Conservation (phyloP, 2,888 invertebrate species). For the Synergus laeviventris region DNA sequence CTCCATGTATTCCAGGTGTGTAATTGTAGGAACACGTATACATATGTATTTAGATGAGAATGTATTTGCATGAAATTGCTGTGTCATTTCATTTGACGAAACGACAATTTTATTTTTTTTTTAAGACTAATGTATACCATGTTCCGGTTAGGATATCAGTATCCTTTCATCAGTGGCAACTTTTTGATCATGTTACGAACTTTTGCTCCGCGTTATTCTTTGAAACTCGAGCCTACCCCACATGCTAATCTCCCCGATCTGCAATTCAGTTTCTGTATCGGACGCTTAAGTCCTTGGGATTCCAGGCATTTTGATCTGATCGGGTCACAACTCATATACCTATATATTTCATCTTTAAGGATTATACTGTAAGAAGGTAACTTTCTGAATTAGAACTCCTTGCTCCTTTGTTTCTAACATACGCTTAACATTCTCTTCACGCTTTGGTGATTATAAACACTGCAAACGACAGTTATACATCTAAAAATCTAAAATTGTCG, state of each 20-base stretch:
- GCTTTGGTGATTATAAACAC: too few relatives aligned
- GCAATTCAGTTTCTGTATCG: conserved; percentile 52
- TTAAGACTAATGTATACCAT: not conserved
- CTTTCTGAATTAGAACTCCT: not conserved
- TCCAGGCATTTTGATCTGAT: conserved; percentile 50
- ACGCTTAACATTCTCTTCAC: too few relatives aligned
- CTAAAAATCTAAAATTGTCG: too few relatives aligned
- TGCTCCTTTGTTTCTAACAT: too few relatives aligned
- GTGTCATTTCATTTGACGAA: conserved; percentile 28
- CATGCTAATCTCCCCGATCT: conserved; percentile 44
- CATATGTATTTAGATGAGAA: not conserved
- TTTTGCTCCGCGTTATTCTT: conserved; percentile 32
- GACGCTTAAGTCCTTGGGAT: conserved; percentile 50
- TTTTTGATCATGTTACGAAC: conserved; percentile 33
- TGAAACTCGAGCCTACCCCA: conserved; percentile 44
- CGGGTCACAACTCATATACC: conserved; percentile 46
- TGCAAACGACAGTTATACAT: too few relatives aligned
- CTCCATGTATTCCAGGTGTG: not conserved
- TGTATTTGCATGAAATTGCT: not conserved
- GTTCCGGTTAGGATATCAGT: conserved; percentile 38
- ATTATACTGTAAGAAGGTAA: not conserved
- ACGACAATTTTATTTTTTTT: not conserved
- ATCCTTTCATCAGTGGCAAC: conserved; percentile 35
- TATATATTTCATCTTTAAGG: not conserved
- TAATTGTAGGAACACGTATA: not conserved